Evolutionary conservation across 2,888 invertebrate genomes (phyloP).

Genomic region (Acrobeloides nanus): DNA sequence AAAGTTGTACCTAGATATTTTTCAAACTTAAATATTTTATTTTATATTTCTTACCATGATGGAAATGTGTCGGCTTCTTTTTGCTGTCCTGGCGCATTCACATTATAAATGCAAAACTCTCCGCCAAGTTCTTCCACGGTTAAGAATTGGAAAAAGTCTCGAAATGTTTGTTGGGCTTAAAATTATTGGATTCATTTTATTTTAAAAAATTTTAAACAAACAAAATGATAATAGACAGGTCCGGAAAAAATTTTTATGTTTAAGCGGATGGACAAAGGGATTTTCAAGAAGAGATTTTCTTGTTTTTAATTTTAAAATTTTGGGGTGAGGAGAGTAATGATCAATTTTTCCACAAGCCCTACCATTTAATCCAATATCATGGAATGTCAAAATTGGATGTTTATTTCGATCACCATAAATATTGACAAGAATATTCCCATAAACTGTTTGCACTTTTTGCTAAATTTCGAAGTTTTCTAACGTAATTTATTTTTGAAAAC

Average conservation of each 20-base stretch:
- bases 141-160: slow-evolving; percentile 59
- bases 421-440: slow-evolving; percentile 80
- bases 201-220: no score
- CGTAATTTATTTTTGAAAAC: no score
- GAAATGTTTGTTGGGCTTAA: slow-evolving; percentile 55
- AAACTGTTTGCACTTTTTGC: slow-evolving; percentile 44
- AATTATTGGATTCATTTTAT: no score
- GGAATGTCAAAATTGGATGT: slow-evolving; percentile 91
- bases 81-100: slow-evolving; percentile 96
- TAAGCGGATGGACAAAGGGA: no score
- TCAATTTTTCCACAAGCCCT: no score
- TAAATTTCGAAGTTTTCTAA: no score
- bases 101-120: slow-evolving; percentile 94
- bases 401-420: slow-evolving; percentile 84
- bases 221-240: neutral
- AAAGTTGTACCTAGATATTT: slow-evolving; percentile 77
- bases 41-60: slow-evolving; percentile 76
- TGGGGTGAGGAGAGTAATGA: no score
- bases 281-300: no score
- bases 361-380: slow-evolving; percentile 97
- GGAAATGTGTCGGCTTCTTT: slow-evolving; percentile 84
- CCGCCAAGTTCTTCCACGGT: slow-evolving; percentile 59
- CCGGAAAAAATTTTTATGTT: no score
- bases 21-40: slow-evolving; percentile 29
- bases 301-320: no score